A percentile compares a stretch with the other conserved stretches of the same genome.
Evolutionary conservation across 2,888 invertebrate species (phyloP).

Genomic region (Campopleginae sp.): DNA sequence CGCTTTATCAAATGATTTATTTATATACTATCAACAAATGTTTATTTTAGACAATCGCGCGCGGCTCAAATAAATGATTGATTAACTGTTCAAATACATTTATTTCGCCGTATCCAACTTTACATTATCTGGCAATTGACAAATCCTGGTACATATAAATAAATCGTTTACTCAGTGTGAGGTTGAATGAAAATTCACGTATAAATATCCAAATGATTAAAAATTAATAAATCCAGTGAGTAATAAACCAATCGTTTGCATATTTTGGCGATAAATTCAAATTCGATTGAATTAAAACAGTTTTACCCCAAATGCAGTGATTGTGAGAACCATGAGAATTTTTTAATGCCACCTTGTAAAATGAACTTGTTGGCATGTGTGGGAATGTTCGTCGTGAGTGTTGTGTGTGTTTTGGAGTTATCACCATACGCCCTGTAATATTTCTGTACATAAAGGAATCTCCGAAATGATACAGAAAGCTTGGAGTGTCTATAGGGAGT

Average conservation of each 20-base stretch:
- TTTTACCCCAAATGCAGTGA: background rate
- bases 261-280: background rate
- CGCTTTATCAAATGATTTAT: too few species aligned
- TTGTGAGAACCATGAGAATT: background rate
- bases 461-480: constrained; percentile 14
- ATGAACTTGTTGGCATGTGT: background rate
- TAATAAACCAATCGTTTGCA: background rate
- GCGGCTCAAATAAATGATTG: too few species aligned
- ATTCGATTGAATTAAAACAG: background rate
- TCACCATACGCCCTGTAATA: background rate
- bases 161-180: too few species aligned
- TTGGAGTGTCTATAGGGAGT: background rate
- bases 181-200: too few species aligned
- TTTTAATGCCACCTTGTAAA: background rate
- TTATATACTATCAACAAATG: too few species aligned
- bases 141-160: too few species aligned
- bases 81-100: too few species aligned
- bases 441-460: constrained; percentile 2
- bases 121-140: too few species aligned
- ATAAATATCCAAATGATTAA: too few species aligned
- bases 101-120: too few species aligned
- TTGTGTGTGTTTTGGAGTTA: background rate
- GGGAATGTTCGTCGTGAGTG: background rate
- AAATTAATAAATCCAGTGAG: background rate
- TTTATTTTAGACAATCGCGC: too few species aligned